These are phyloP conservation scores for Osedax fenrisi DNA, from an alignment of 2,888 invertebrate genomes.

Conservation along the genomic window DNA sequence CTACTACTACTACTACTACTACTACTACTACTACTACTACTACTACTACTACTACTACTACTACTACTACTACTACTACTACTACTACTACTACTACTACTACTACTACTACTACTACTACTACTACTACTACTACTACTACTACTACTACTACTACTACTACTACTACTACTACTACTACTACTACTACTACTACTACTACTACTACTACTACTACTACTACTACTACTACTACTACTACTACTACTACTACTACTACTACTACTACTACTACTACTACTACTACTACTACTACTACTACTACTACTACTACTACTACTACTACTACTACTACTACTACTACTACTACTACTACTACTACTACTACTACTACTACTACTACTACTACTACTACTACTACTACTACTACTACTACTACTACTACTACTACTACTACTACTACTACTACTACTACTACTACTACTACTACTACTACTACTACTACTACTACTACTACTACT, in stretches of 20 bases:
- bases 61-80: not conserved
- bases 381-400: not conserved
- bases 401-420: not conserved
- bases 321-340: not conserved
- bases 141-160: not conserved
- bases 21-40: not conserved
- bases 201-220: constrained; percentile 5
- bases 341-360: not conserved
- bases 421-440: not conserved
- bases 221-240: not conserved
- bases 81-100: constrained; percentile 2
- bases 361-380: constrained; percentile 2
- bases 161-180: not conserved
- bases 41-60: not conserved
- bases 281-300: constrained; percentile 10
- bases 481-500: not conserved
- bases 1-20: not conserved
- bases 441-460: not conserved
- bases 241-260: not conserved
- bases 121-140: not conserved
- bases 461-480: not conserved
- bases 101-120: not conserved
- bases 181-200: constrained; percentile 3
- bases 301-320: constrained; percentile 1
- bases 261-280: constrained; percentile 5